Base-by-base conservation (phyloP, 2,113 vertebrate species). In the Chionis minor region DNA sequence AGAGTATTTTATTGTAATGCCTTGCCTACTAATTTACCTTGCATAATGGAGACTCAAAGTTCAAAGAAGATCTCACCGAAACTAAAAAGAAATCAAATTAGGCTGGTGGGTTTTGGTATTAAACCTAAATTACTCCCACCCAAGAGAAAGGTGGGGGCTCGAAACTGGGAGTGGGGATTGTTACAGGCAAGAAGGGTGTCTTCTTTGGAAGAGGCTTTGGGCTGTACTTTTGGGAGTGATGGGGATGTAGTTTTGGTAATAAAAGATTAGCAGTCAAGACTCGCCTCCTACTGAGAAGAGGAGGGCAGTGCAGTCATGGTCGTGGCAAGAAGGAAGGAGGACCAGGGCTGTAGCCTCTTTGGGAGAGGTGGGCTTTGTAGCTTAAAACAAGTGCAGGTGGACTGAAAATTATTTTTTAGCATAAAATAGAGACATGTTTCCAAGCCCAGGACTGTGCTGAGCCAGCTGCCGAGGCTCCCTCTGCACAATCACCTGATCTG, bases 21-120 rank as follows among this genome's bases (percentile, higher is more conserved):
- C 40, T 71, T 93, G 52, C 49, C 85, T 90, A 82, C 42, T 94
- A 77, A 90, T 90, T 93, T 80, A 83, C 51, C 92, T 52, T 61
- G 71, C 77, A 49, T 44, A 88, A 90, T 40, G 44, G 10, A 81
- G 45, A 78, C 35, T 88, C 51, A n/a, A 91, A 91, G 77, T 81
- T 94, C 80, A 89, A 95, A 92, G 81, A 62, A 81, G 79, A 63
- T 85, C 47, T 75, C 56, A 81, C 52, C 56, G 61, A 73, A 84
- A 74, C 6, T 20, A 32, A 52, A 44, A 71, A 92, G 21, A 88
- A 93, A 92, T 88, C 66, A 86, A 90, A 71, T 69, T 85, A 96
- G 49, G 15, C 21, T 72, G 30, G 40, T 80, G 54, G 49, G 74
- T 33, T 81, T 85, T 49, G 56, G 16, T 59, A 49, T 79, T 80